Conservation (phyloP, 2,888 invertebrate species). For the Cybosia mesomella region DNA sequence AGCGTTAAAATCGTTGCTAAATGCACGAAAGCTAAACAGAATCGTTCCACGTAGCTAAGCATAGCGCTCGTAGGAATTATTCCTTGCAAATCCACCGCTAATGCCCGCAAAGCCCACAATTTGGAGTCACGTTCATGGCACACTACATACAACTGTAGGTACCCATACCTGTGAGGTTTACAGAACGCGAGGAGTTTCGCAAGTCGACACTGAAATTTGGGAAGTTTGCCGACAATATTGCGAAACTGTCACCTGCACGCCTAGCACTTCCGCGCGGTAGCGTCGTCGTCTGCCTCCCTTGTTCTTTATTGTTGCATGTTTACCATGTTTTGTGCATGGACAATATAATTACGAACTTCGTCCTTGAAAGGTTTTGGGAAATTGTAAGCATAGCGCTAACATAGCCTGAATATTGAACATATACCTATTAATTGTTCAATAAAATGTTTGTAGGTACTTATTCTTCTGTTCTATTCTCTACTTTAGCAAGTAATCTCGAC, state of each 20-base stretch:
- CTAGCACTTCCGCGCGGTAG: conserved; percentile 28
- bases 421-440: too few species aligned
- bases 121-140: conserved; percentile 69
- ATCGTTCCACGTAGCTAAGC: conserved; percentile 38
- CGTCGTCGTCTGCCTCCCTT: conserved; percentile 38
- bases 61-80: conserved; percentile 62
- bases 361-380: background rate
- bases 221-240: conserved; percentile 82
- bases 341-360: conserved; percentile 19
- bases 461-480: too few species aligned
- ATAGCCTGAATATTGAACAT: background rate
- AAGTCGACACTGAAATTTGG: conserved; percentile 84
- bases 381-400: conserved; percentile 22
- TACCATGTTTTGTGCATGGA: conserved; percentile 37
- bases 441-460: too few species aligned
- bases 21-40: conserved; percentile 25
- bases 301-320: conserved; percentile 46
- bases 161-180: conserved; percentile 71
- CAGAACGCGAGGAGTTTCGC: conserved; percentile 77
- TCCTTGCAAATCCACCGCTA: conserved; percentile 76
- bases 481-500: too few species aligned
- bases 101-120: conserved; percentile 77
- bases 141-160: conserved; percentile 51
- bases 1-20: conserved; percentile 6
- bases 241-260: conserved; percentile 70